Evolutionary conservation across 2,113 vertebrate genomes (phyloP).

Genomic region (Sarotherodon lohbergeri): DNA sequence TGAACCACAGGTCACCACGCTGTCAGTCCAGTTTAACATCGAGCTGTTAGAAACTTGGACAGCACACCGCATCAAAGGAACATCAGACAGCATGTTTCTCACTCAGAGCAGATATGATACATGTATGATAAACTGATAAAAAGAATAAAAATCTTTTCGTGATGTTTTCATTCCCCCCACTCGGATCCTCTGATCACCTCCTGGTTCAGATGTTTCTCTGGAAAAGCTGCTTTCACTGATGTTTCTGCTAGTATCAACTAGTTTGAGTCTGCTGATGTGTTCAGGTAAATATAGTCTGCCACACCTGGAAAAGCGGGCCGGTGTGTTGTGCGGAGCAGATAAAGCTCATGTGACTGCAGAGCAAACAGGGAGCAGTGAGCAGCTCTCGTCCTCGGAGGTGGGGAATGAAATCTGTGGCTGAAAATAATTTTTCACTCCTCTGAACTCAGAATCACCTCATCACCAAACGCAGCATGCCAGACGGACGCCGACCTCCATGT

Average conservation of each 20-base stretch:
- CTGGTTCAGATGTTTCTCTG: not conserved
- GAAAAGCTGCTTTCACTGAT: not conserved
- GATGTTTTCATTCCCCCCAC: not conserved
- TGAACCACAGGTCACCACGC: not conserved
- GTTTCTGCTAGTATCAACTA: not conserved
- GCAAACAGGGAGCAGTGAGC: not conserved
- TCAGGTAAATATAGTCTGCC: not conserved
- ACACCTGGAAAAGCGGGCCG: not conserved
- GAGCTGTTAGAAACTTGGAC: too few species aligned
- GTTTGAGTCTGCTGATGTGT: not conserved
- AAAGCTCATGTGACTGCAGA: not conserved
- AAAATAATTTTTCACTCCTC: not conserved
- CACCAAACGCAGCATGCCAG: not conserved
- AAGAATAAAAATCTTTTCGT: not conserved
- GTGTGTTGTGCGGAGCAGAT: not conserved
- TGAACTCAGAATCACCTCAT: slow-evolving; percentile 31
- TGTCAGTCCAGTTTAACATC: not conserved
- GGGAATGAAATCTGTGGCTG: not conserved
- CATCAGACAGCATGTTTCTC: not conserved
- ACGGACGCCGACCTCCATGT: not conserved
- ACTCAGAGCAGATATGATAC: not conserved
- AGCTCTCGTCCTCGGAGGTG: not conserved
- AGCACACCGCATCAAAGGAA: not conserved
- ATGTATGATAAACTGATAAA: not conserved
- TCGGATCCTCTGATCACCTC: not conserved